A percentile compares a stretch with the other conserved stretches of the same genome.
Conservation (phyloP, 2,888 invertebrate genomes). For the Prosopocoilus inquinatus region DNA sequence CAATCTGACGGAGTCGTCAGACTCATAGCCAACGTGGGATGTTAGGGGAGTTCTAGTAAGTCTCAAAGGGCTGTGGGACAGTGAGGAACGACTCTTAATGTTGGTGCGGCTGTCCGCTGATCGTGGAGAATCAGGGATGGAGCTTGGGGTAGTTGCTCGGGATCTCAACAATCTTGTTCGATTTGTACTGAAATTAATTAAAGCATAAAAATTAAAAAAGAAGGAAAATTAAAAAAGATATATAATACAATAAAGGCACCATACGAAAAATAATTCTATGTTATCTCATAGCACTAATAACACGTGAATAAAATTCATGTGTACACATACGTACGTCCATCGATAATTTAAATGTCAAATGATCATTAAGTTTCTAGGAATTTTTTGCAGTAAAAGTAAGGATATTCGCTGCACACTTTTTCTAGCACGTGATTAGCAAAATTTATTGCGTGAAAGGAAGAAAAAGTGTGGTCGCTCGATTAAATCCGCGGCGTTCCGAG, state of each 20-base stretch:
- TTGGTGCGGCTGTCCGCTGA: conserved; percentile 44
- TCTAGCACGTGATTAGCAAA: no score
- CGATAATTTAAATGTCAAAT: no score
- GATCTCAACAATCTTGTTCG: conserved; percentile 59
- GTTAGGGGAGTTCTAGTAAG: conserved; percentile 35
- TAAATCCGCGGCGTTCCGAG: no score
- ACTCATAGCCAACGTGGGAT: conserved; percentile 45
- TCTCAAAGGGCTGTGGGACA: conserved; percentile 40
- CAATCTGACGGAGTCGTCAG: conserved; percentile 58
- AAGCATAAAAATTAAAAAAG: neutral
- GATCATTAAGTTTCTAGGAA: no score
- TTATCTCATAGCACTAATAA: neutral
- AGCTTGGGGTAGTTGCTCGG: conserved; percentile 59
- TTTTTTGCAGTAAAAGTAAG: no score
- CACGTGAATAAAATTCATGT: neutral
- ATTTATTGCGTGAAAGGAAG: no score
- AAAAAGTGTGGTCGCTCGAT: no score
- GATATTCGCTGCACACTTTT: no score
- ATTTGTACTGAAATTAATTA: conserved; percentile 49
- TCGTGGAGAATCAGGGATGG: conserved; percentile 51
- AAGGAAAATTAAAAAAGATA: neutral
- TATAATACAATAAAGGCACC: neutral
- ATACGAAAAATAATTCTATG: neutral
- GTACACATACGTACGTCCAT: no score
- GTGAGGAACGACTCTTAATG: conserved; percentile 32